Conservation (phyloP, 2,797 vertebrate species). For the Lophura swinhoii region DNA sequence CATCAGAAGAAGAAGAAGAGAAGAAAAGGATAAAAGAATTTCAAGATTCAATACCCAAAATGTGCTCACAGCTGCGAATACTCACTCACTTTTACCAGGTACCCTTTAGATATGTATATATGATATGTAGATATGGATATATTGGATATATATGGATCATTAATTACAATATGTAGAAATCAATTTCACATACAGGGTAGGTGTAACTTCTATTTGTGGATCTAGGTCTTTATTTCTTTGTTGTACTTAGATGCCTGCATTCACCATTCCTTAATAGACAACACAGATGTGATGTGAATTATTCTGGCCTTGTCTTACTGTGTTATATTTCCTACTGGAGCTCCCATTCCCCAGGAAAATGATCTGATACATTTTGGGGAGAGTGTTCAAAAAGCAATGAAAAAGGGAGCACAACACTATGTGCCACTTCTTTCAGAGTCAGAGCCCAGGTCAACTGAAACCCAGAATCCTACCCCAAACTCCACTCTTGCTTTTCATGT, state of each 20-base stretch:
- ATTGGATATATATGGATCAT: neutral
- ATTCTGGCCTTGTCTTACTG: neutral
- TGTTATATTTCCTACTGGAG: neutral
- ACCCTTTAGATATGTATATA: neutral
- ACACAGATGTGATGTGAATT: neutral
- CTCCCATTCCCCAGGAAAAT: neutral
- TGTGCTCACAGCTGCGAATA: constrained; percentile 93
- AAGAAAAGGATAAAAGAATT: constrained; percentile 89
- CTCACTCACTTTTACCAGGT: constrained; percentile 98
- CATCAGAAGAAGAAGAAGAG: constrained; percentile 90
- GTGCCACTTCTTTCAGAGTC: neutral
- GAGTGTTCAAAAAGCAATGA: neutral
- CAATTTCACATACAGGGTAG: neutral
- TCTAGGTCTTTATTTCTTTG: neutral
- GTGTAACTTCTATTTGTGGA: neutral
- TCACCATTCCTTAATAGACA: neutral
- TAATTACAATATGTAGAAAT: neutral
- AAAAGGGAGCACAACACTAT: neutral
- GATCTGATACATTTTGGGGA: neutral
- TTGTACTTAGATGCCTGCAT: neutral
- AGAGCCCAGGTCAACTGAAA: neutral
- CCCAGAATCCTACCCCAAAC: neutral
- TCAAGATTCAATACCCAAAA: constrained; percentile 93
- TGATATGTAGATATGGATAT: no score
- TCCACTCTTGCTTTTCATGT: neutral